phyloP scores from a whole-genome alignment of 2,113 vertebrate species.

The Ptilorrhoa leucosticta region DNA sequence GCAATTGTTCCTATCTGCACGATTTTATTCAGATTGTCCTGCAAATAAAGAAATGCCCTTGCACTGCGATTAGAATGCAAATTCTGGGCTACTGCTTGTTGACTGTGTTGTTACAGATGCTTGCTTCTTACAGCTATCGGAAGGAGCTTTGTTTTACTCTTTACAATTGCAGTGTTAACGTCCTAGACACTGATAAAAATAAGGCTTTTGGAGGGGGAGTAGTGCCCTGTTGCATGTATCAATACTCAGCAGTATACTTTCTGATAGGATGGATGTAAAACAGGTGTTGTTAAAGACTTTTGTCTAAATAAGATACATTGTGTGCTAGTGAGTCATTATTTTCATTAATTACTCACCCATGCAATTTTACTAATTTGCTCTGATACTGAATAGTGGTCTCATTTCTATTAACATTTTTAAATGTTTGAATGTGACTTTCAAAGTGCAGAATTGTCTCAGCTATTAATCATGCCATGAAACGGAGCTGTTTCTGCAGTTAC shows the following conservation, averaged over 20 bases:
- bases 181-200: not conserved
- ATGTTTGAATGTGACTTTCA: conserved; percentile 25
- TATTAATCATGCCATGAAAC: not conserved
- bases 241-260: conserved; percentile 6
- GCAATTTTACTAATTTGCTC: conserved; percentile 14
- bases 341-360: conserved; percentile 15
- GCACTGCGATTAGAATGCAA: not conserved
- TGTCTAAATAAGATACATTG: not conserved
- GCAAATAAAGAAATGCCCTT: not conserved
- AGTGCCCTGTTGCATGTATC: conserved; percentile 60
- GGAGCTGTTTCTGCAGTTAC: not conserved
- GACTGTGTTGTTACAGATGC: not conserved
- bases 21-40: conserved; percentile 21
- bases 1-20: not conserved
- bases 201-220: not conserved
- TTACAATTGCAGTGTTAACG: not conserved
- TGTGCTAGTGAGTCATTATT: conserved; percentile 2
- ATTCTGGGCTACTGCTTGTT: not conserved
- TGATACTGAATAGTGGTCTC: not conserved
- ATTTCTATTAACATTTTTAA: not conserved
- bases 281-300: conserved; percentile 25
- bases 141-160: not conserved
- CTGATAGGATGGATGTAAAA: not conserved
- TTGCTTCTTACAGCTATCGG: not conserved
- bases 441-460: not conserved